Percentiles rank a stretch among this genome's conserved stretches.
Conservation (phyloP, 2,113 vertebrate species). For the Myxocyprinus asiaticus region DNA sequence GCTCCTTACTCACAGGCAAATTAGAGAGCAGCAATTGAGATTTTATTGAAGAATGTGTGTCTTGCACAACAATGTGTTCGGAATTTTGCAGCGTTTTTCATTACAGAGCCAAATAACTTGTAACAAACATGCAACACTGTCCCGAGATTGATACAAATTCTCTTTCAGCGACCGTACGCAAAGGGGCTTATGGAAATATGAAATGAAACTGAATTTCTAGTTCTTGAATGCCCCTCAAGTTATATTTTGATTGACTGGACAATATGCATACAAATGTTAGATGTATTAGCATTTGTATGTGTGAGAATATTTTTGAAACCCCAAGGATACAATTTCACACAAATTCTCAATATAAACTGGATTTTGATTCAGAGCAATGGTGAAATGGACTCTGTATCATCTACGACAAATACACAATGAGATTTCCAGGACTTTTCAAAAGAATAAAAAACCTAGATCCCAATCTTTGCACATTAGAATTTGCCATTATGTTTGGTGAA, state of each 20-base stretch:
- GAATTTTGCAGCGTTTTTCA: conserved; percentile 14
- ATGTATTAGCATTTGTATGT: not conserved
- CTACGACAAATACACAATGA: not conserved
- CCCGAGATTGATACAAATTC: not conserved
- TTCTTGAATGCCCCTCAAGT: not conserved
- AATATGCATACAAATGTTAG: not conserved
- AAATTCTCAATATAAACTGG: not conserved
- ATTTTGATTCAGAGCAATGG: not conserved
- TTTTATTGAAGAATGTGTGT: conserved; percentile 26
- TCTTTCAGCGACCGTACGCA: not conserved
- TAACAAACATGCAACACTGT: conserved; percentile 9
- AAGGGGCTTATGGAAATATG: not conserved
- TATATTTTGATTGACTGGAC: conserved; percentile 17
- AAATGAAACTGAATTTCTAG: not conserved
- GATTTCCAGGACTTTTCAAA: no score
- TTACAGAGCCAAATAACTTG: not conserved
- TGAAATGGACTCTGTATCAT: not conserved
- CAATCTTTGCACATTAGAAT: not conserved
- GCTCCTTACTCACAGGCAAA: conserved; percentile 44
- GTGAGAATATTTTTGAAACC: not conserved
- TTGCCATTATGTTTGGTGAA: not conserved
- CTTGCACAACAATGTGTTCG: conserved; percentile 13
- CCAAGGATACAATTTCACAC: not conserved
- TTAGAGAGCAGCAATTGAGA: conserved; percentile 34
- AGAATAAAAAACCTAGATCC: no score